A percentile compares a stretch with the other conserved stretches of the same genome.
phyloP scores from a whole-genome alignment of 2,113 vertebrate species.

The Rhinoderma darwinii region DNA sequence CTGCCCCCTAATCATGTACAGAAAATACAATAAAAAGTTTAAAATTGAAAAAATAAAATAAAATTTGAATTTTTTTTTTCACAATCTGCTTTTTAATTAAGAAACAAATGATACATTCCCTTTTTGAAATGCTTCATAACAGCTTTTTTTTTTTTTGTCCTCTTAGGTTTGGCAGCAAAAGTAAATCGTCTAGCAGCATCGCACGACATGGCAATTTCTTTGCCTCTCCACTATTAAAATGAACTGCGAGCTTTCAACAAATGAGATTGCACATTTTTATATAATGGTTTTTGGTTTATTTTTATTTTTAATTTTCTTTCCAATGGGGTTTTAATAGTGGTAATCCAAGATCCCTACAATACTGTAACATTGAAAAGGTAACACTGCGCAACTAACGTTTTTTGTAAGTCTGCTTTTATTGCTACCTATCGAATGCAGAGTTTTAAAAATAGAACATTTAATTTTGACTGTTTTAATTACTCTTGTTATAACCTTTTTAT shows the following conservation, averaged over 20 bases:
- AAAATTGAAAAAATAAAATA: too few species aligned
- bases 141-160: constrained; percentile 36
- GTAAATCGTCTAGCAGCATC: constrained; percentile 80
- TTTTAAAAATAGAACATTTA: constrained; percentile 12
- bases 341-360: not conserved
- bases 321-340: not conserved
- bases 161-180: constrained; percentile 90
- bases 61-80: too few species aligned
- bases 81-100: too few species aligned
- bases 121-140: too few species aligned
- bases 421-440: not conserved
- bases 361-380: constrained; percentile 15
- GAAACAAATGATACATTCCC: too few species aligned
- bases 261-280: constrained; percentile 11
- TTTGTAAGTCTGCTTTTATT: not conserved
- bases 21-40: too few species aligned
- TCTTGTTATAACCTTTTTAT: not conserved
- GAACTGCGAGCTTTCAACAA: constrained; percentile 24
- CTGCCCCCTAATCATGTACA: too few species aligned
- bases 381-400: constrained; percentile 24
- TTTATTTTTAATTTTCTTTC: not conserved
- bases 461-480: not conserved
- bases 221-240: constrained; percentile 90
- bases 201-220: constrained; percentile 88
- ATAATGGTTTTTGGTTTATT: constrained; percentile 1